phyloP scores from a whole-genome alignment of 2,113 vertebrate genomes.

The Hyaena hyaena region DNA sequence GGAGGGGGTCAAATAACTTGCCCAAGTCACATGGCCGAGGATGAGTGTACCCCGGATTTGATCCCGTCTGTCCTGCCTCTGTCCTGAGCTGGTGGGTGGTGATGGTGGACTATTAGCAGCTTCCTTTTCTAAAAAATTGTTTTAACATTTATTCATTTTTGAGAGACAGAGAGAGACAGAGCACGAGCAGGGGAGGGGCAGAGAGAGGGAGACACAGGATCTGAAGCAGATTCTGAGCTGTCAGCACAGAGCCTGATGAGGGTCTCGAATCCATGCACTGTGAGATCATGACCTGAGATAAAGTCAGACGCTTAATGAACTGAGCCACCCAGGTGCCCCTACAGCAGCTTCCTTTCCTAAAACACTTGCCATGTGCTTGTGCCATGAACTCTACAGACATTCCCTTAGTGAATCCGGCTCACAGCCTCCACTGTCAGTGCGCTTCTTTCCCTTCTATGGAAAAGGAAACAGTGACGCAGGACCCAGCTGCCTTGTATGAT shows the following conservation, averaged over 20 bases:
- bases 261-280: too few species aligned
- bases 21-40: not conserved
- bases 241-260: too few species aligned
- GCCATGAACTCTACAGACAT: fast-evolving
- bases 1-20: not conserved
- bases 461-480: not conserved
- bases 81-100: fast-evolving
- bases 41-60: not conserved
- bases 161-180: too few species aligned
- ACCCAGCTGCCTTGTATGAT: fast-evolving
- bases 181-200: too few species aligned
- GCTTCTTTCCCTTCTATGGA: fast-evolving
- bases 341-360: not conserved
- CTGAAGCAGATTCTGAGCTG: too few species aligned
- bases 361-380: not conserved
- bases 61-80: not conserved
- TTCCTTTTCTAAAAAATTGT: not conserved
- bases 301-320: too few species aligned
- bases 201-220: too few species aligned
- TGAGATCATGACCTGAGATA: too few species aligned
- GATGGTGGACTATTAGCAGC: fast-evolving
- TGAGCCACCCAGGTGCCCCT: too few species aligned
- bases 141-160: too few species aligned
- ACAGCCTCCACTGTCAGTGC: fast-evolving
- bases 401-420: fast-evolving